A percentile compares a stretch with the other conserved stretches of the same genome.
phyloP scores from a whole-genome alignment of 53 echinoderm and acorn worm species.

The Holothuria scabra region DNA sequence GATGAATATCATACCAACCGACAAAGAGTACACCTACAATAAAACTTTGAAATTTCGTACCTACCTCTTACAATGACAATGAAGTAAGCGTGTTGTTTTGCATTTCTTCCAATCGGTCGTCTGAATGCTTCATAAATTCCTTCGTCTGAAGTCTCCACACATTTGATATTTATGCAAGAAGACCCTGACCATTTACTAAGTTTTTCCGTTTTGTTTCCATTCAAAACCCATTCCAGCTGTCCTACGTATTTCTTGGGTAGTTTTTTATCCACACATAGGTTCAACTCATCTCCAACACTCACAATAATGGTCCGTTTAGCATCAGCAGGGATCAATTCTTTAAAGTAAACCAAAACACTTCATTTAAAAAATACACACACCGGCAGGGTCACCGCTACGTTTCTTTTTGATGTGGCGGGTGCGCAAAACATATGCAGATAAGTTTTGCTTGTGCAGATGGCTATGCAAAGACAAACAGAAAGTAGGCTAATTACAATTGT shows the following conservation, averaged over 20 bases:
- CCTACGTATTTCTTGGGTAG: background rate
- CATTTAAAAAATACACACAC: too few relatives aligned
- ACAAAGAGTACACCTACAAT: too few relatives aligned
- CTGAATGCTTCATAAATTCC: conserved; percentile 13
- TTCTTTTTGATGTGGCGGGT: too few relatives aligned
- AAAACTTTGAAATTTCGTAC: background rate
- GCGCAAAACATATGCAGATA: too few relatives aligned
- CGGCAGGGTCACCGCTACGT: too few relatives aligned
- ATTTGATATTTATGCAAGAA: background rate
- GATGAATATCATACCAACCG: too few relatives aligned
- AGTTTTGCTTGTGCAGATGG: too few relatives aligned
- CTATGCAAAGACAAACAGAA: too few relatives aligned
- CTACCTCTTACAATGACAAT: conserved; percentile 2
- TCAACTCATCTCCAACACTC: conserved; percentile 15
- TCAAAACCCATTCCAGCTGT: conserved; percentile 3
- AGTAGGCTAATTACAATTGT: too few relatives aligned
- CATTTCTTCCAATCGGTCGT: background rate
- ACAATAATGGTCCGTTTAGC: conserved; percentile 7
- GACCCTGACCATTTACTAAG: background rate
- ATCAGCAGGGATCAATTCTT: background rate
- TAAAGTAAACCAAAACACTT: background rate
- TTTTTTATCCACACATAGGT: background rate
- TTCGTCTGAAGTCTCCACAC: background rate
- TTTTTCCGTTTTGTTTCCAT: conserved; percentile 8
- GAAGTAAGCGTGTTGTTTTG: conserved; percentile 19